Percentiles rank a stretch among this genome's conserved stretches.
Evolutionary conservation across 2,888 invertebrate species (phyloP).

Genomic region (Blastobasis lacticolella): DNA sequence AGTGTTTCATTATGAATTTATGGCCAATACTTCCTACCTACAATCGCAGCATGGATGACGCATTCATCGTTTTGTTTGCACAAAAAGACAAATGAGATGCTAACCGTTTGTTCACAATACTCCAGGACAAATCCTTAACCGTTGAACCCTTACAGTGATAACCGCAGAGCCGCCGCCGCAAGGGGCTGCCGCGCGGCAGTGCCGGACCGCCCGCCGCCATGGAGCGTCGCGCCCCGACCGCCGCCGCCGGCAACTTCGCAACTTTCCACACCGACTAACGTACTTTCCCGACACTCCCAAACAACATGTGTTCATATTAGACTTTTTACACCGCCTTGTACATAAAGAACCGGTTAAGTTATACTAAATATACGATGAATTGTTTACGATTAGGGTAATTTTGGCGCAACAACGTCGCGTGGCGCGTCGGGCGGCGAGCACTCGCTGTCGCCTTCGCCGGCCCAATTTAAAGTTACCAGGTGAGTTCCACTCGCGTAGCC

Average conservation of each 20-base stretch:
- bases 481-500: constrained; percentile 14
- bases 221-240: constrained; percentile 21
- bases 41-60: background rate
- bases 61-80: background rate
- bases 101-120: background rate
- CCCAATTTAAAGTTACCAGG: constrained; percentile 25
- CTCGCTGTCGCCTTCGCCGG: constrained; percentile 13
- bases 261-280: constrained; percentile 3
- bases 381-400: constrained; percentile 3
- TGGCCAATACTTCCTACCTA: too few species aligned
- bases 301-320: background rate
- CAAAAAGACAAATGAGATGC: background rate
- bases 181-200: constrained; percentile 26
- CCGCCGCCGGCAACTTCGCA: constrained; percentile 9
- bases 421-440: background rate
- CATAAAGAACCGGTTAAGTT: background rate
- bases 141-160: constrained; percentile 35
- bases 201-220: constrained; percentile 14
- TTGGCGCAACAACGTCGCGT: background rate
- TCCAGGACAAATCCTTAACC: constrained; percentile 17
- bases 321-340: background rate
- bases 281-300: background rate
- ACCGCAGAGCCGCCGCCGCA: constrained; percentile 35
- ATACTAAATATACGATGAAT: background rate
- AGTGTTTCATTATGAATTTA: background rate